These are phyloP conservation scores for Chloroceryle aenea DNA, from an alignment of 2,113 vertebrate genomes.

Conservation along the genomic window DNA sequence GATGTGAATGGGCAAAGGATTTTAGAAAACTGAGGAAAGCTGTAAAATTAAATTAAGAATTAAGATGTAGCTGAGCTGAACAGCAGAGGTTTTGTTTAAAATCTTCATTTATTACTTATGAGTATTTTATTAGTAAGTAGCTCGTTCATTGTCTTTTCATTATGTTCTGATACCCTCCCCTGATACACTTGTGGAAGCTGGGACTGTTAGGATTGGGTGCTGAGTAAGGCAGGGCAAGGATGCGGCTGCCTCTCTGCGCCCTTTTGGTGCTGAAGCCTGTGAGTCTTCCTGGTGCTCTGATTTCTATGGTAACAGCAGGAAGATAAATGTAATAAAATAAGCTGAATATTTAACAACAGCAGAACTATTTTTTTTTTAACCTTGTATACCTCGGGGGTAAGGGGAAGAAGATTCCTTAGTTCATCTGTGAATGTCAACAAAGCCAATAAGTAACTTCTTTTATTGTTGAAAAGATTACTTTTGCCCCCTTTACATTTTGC, in stretches of 20 bases:
- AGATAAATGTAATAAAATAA: conserved; percentile 28
- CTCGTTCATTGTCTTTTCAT: not conserved
- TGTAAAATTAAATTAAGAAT: not conserved
- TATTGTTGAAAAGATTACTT: not conserved
- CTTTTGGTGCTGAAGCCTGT: conserved; percentile 10
- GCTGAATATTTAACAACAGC: conserved; percentile 5
- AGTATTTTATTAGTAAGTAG: not conserved
- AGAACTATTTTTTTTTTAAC: not conserved
- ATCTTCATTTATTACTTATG: not conserved
- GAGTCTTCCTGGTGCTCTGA: conserved; percentile 51
- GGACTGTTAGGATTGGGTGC: not conserved
- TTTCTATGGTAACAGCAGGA: conserved; percentile 65
- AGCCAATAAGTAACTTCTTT: not conserved
- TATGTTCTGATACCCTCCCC: not conserved
- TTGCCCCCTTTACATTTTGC: not conserved
- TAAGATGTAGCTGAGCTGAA: not conserved
- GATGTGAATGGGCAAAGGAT: not conserved
- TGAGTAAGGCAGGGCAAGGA: not conserved
- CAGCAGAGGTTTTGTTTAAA: not conserved
- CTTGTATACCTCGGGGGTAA: not conserved
- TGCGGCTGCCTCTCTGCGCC: conserved; percentile 45
- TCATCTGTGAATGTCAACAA: not conserved
- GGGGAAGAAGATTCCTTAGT: not conserved
- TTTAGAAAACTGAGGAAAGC: not conserved
- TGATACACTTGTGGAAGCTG: not conserved